Base-by-base conservation (phyloP, 2,888 invertebrate genomes). In the Galerucella calmariensis region DNA sequence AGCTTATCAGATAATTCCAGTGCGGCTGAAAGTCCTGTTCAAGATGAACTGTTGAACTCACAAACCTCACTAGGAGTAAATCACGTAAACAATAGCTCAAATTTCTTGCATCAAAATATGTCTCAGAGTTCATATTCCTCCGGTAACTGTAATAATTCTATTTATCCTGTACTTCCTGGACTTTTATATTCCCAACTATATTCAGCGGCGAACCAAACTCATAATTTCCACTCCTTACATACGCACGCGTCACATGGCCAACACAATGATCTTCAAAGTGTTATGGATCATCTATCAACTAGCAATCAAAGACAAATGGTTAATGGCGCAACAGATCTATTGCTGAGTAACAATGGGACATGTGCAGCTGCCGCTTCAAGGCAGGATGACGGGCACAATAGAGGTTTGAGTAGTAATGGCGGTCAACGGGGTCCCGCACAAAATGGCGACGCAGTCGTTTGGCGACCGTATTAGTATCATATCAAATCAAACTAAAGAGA, bases 1-100 rank as follows among this genome's bases (percentile, higher is more conserved):
- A 95, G 95, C 14, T 88, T 95, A 44, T 94, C 94, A 81, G 95
- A 95, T 85, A 93, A 94, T 84, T 95, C 94, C 56, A 95, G 94
- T 51, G 93, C 94, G 77, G 94, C 94, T 3, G 94, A 95, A 84
- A 94, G 94, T 53, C 94, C 94, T 1, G 94, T 94, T 16, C 94
- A 95, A 88, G 94, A 94, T 83, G 94, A 94, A 81, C 87, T 93
- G 3, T 88, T 93, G 53, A 90, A 92, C 1, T 90, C 92, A 8
- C 93, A 92, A 82, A 91, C 91, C 2, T 90, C 91, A 84, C 90
- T 92, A 80, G 90, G 90, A 14, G 90, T 87, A 12, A 91, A 90
- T 79, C 91, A 90, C 61, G 80, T 79, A 14, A 82, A 82, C 74
- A 91, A 90, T 80, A 88, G 91, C 44, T 65, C 61, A 8, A 92